These are phyloP conservation scores for Helicolenus hilgendorfi DNA, from an alignment of 2,797 vertebrate species.

Conservation along the genomic window DNA sequence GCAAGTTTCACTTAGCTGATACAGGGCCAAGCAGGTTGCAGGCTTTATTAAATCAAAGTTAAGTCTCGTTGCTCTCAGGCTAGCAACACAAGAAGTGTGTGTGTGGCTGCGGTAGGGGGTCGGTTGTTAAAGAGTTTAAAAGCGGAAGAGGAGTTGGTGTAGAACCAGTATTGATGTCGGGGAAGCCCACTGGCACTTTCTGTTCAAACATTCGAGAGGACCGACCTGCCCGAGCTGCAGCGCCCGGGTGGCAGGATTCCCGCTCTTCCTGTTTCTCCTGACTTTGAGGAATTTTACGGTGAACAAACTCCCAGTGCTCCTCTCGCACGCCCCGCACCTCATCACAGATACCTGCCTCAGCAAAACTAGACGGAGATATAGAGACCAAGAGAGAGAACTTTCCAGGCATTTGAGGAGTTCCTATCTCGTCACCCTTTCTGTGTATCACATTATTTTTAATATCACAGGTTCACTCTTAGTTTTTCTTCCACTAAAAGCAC, in stretches of 20 bases:
- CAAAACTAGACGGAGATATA: constrained; percentile 71
- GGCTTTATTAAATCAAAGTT: constrained; percentile 90
- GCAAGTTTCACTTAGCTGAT: constrained; percentile 79
- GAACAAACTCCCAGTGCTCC: constrained; percentile 86
- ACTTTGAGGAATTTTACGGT: constrained; percentile 90
- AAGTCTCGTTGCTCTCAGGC: constrained; percentile 79
- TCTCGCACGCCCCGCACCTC: constrained; percentile 66
- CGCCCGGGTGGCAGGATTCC: constrained; percentile 81
- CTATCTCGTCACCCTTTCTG: constrained; percentile 23
- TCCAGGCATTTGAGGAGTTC: constrained; percentile 74
- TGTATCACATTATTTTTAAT: not conserved
- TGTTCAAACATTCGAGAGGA: constrained; percentile 87
- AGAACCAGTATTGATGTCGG: constrained; percentile 87
- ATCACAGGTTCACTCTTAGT: not conserved
- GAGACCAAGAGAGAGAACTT: constrained; percentile 67
- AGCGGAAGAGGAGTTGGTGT: constrained; percentile 86
- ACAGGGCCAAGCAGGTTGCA: constrained; percentile 81
- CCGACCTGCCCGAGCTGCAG: constrained; percentile 75
- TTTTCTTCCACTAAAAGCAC: not conserved
- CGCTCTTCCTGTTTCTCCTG: constrained; percentile 89
- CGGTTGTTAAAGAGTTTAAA: constrained; percentile 85
- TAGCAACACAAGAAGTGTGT: constrained; percentile 47
- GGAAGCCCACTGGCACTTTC: constrained; percentile 88
- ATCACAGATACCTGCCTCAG: constrained; percentile 88
- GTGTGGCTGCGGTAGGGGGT: constrained; percentile 64